Base-by-base conservation (phyloP, 2,113 vertebrate genomes). In the Pseudopodoces humilis region DNA sequence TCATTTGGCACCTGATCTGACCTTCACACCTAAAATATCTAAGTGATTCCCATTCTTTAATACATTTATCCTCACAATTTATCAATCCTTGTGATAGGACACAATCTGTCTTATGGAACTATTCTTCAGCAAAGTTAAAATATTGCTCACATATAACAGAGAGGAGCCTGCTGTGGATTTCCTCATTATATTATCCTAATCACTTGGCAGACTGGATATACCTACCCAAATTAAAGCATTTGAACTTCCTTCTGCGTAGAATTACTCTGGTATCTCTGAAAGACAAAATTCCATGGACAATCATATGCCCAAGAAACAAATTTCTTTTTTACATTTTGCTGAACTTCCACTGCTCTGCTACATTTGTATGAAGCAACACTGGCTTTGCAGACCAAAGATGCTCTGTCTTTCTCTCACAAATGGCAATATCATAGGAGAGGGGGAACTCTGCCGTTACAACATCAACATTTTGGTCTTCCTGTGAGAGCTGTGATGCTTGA, bases 321-420 rank as follows among this genome's bases (percentile, higher is more conserved):
- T 50, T 63, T 12, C 1, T 75, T 49, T 86, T 75, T 75, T 68
- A 60, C 6, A 39, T 41, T n/a, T 41, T 37, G 23, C 52, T 74
- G 63, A 80, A 35, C 13, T 62, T 25, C 60, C 33, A 35, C 56
- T 2, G 3, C 24, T 84, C 35, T 28, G 19, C 27, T 56, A 7
- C 0, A 0, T 49, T 52, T 47, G 23, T 27, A 69, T 3, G 15
- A 70, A 88, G 58, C 2, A 2, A 14, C 1, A 0, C 5, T 16
- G 27, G 31, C 25, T 95, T 89, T 87, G n/a, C 47, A 62, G 68
- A 37, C n/a, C 37, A 50, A 43, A 21, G 47, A 53, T 27, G 8
- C 13, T 64, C 2, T 35, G 58, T 17, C 10, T 72, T 90, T 83
- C 43, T 76, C 25, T 59, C 35, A 47, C 46, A 74, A 86, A 67